Conservation (phyloP, 2,797 vertebrate genomes). For the Pteronotus mesoamericanus region DNA sequence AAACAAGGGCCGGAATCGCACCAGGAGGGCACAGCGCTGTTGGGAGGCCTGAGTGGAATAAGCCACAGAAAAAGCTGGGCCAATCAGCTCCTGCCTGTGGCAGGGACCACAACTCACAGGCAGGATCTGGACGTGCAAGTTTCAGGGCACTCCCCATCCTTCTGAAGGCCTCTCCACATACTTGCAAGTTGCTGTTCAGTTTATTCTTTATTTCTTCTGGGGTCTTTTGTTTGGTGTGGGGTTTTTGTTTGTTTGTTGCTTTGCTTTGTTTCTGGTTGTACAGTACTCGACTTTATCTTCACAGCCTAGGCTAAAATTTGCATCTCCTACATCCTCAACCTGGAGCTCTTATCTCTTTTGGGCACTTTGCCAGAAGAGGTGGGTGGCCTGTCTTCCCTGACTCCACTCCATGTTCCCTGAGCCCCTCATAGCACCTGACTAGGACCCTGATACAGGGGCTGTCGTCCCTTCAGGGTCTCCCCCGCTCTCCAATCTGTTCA, state of each 20-base stretch:
- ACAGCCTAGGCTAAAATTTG: not conserved
- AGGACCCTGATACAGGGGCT: not conserved
- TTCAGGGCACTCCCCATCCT: not conserved
- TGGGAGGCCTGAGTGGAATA: not conserved
- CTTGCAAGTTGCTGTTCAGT: not conserved
- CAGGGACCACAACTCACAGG: not conserved
- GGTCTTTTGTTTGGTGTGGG: not conserved
- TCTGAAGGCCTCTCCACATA: not conserved
- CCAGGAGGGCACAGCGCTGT: not conserved
- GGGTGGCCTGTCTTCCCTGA: not conserved
- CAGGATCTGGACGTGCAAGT: not conserved
- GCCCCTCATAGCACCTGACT: not conserved
- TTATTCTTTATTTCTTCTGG: not conserved
- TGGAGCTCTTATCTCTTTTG: not conserved
- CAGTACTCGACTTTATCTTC: not conserved
- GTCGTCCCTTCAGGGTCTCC: not conserved
- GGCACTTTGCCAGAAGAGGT: not conserved
- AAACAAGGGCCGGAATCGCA: not conserved
- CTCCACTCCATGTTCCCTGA: not conserved
- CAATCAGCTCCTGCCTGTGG: not conserved
- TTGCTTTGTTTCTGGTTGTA: conserved; percentile 1
- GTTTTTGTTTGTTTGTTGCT: not conserved
- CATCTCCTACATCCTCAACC: not conserved
- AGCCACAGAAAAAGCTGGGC: not conserved
- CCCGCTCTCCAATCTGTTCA: not conserved